phyloP scores from a whole-genome alignment of 2,113 vertebrate genomes.

The Shinisaurus crocodilurus region DNA sequence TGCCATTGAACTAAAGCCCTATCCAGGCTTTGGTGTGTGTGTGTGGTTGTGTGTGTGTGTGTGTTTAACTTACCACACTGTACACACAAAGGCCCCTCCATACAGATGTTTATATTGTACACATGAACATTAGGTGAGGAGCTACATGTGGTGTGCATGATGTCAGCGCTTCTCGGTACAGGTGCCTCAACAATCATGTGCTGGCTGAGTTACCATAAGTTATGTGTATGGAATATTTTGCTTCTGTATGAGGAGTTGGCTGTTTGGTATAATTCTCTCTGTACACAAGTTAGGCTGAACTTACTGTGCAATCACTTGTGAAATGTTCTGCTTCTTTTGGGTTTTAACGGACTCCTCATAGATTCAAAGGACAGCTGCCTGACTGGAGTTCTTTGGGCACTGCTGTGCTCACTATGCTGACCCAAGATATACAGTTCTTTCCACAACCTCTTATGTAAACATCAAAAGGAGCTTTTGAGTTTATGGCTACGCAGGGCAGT shows the following conservation, averaged over 20 bases:
- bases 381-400: slow-evolving; percentile 53
- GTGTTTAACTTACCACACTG: too few relatives aligned
- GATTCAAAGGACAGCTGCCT: slow-evolving; percentile 33
- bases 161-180: too few relatives aligned
- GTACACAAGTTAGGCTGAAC: not conserved
- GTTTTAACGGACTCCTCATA: slow-evolving; percentile 32
- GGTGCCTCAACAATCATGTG: too few relatives aligned
- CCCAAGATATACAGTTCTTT: slow-evolving; percentile 57
- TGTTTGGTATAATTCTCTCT: not conserved
- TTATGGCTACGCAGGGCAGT: slow-evolving; percentile 53
- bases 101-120: too few relatives aligned
- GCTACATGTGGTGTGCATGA: too few relatives aligned
- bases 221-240: too few relatives aligned
- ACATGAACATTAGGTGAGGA: too few relatives aligned
- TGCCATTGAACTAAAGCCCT: not conserved
- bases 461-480: slow-evolving; percentile 65
- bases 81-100: too few relatives aligned
- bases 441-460: slow-evolving; percentile 60
- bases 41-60: too few relatives aligned
- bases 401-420: slow-evolving; percentile 64
- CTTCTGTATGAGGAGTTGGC: not conserved
- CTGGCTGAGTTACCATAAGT: too few relatives aligned
- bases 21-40: too few relatives aligned
- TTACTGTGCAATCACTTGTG: not conserved
- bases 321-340: slow-evolving; percentile 31